Conservation (phyloP, 1,140 invertebrate species). For the Popillia japonica region DNA sequence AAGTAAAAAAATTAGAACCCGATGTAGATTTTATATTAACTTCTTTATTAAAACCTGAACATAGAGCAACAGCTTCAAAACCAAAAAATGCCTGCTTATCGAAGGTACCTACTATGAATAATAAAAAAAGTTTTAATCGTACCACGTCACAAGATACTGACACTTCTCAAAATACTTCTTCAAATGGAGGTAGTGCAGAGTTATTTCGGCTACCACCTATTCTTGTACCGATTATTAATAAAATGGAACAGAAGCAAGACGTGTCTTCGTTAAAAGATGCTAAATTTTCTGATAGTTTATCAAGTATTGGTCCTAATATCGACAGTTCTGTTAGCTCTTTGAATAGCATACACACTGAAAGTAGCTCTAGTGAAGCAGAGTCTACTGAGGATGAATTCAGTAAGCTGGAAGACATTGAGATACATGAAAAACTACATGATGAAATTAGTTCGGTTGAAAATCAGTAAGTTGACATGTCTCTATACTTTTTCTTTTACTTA, state of each 20-base stretch:
- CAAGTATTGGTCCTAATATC: conserved; percentile 71
- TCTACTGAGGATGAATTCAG: conserved; percentile 54
- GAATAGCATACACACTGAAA: conserved; percentile 50
- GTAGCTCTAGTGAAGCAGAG: conserved; percentile 62
- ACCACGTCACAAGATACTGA: conserved; percentile 68
- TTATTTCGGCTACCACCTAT: conserved; percentile 73
- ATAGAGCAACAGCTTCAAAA: conserved; percentile 34
- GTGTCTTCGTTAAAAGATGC: conserved; percentile 26
- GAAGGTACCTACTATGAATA: conserved; percentile 48
- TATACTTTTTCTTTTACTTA: too few relatives aligned
- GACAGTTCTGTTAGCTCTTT: conserved; percentile 72
- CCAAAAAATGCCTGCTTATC: conserved; percentile 38
- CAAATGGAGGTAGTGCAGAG: conserved; percentile 64
- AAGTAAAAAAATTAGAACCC: conserved; percentile 53
- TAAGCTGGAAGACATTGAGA: neutral
- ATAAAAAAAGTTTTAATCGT: conserved; percentile 57
- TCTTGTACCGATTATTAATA: conserved; percentile 67
- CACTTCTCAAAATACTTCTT: conserved; percentile 61
- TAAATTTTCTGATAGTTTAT: conserved; percentile 62
- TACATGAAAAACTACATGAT: neutral
- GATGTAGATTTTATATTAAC: conserved; percentile 57
- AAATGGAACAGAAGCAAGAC: conserved; percentile 52
- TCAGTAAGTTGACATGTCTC: neutral
- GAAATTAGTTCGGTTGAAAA: neutral
- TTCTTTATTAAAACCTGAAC: conserved; percentile 48